Conservation (phyloP, 2,888 invertebrate species). For the Dorcus hopei region DNA sequence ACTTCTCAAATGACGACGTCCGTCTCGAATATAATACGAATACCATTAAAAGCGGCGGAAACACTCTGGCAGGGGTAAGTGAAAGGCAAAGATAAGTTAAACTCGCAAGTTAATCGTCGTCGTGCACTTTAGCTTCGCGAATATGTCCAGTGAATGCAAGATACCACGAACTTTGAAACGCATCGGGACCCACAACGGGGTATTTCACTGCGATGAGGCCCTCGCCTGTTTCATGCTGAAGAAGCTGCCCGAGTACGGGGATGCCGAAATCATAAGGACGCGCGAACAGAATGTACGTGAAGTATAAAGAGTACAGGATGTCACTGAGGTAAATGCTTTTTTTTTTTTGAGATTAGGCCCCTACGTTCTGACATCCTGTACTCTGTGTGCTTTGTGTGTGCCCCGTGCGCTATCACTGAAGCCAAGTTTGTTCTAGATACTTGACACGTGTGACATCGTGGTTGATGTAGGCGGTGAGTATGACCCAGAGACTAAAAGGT, state of each 20-base stretch:
- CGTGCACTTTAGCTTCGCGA: slow-evolving; percentile 35
- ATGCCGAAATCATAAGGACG: slow-evolving; percentile 75
- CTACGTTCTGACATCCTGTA: not conserved
- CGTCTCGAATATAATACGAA: not conserved
- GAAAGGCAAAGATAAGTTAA: not conserved
- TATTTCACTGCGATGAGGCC: slow-evolving; percentile 92
- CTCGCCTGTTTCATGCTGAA: slow-evolving; percentile 92
- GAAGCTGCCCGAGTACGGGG: slow-evolving; percentile 71
- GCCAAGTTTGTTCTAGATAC: slow-evolving; percentile 40
- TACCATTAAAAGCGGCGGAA: slow-evolving; percentile 4
- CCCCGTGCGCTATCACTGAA: too few species aligned
- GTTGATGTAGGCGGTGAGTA: slow-evolving; percentile 92
- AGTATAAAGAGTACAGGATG: too few species aligned
- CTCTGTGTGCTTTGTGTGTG: not conserved
- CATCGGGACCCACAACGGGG: slow-evolving; percentile 77
- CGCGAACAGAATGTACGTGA: slow-evolving; percentile 53
- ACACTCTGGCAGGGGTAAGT: slow-evolving; percentile 29
- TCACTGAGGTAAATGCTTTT: not conserved
- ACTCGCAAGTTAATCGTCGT: not conserved
- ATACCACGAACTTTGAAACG: slow-evolving; percentile 39
- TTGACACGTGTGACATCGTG: slow-evolving; percentile 86
- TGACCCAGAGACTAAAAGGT: slow-evolving; percentile 70
- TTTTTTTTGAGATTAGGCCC: not conserved
- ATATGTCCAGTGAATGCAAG: slow-evolving; percentile 44
- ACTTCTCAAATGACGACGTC: too few species aligned